Conservation (phyloP, 2,113 vertebrate species). For the Riparia riparia region DNA sequence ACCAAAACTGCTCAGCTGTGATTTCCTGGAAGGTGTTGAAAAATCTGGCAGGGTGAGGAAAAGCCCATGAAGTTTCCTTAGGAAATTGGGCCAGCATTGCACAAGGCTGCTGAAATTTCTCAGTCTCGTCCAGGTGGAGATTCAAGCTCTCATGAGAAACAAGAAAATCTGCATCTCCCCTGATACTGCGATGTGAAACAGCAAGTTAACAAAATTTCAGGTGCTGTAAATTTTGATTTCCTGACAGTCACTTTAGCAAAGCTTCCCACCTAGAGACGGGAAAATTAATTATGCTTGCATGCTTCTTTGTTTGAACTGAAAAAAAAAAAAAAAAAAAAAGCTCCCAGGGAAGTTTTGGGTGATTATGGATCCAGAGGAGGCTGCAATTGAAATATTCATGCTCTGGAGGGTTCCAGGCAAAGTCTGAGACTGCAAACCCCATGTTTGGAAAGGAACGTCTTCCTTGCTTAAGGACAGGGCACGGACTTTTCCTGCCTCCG, state of each 20-base stretch:
- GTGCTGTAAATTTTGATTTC: slow-evolving; percentile 34
- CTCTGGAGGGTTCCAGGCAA: not conserved
- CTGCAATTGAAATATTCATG: not conserved
- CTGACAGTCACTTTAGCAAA: slow-evolving; percentile 23
- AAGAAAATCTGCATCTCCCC: not conserved
- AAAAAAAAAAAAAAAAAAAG: not conserved
- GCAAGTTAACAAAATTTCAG: slow-evolving; percentile 5
- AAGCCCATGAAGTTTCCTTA: slow-evolving; percentile 36
- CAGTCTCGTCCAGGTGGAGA: slow-evolving; percentile 18
- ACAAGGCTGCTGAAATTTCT: not conserved
- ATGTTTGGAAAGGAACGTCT: not conserved
- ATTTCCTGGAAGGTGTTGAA: slow-evolving; percentile 50
- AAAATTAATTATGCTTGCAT: not conserved
- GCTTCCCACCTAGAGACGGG: not conserved
- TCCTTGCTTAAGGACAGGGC: not conserved
- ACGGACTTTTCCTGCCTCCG: not conserved
- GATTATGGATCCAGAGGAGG: not conserved
- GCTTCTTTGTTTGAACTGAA: not conserved
- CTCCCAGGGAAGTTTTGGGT: not conserved
- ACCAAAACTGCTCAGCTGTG: slow-evolving; percentile 23
- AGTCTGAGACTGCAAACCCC: not conserved
- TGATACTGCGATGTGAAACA: not conserved
- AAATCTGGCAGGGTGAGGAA: slow-evolving; percentile 30
- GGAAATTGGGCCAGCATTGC: not conserved
- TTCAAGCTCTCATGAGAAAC: not conserved